These are phyloP conservation scores for Caenorhabditis inopinata DNA, from an alignment of 1,140 invertebrate genomes.

Conservation along the genomic window DNA sequence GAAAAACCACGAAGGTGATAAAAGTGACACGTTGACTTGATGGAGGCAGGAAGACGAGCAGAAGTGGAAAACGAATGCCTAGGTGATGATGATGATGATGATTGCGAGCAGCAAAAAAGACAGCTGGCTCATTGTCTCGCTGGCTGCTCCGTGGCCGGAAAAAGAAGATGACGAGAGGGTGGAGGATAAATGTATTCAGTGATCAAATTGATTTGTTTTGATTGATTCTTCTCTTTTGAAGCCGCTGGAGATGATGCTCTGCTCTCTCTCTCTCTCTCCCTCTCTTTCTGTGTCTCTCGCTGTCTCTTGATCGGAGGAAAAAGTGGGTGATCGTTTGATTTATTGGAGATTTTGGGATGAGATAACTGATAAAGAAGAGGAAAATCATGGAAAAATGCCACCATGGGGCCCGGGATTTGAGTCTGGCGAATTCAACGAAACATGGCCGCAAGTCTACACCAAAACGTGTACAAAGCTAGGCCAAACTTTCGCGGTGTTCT, in stretches of 20 bases:
- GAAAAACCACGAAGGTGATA: slow-evolving; percentile 31
- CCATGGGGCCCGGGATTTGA: too few species aligned
- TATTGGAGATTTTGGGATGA: slow-evolving; percentile 5
- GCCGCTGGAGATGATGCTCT: not conserved
- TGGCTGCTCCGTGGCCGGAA: not conserved
- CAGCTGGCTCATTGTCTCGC: not conserved
- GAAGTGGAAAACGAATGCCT: not conserved
- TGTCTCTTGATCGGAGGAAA: not conserved
- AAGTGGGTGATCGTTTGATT: slow-evolving; percentile 8
- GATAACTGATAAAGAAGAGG: not conserved
- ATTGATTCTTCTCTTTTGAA: not conserved
- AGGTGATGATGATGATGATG: slow-evolving; percentile 31
- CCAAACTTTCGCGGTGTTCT: too few species aligned
- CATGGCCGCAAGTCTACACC: too few species aligned
- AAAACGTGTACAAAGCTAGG: too few species aligned
- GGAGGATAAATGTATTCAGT: not conserved
- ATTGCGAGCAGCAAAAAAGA: slow-evolving; percentile 8
- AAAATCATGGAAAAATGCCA: not conserved
- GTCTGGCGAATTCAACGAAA: too few species aligned
- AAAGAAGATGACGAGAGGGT: not conserved
- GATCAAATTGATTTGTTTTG: slow-evolving; percentile 26
- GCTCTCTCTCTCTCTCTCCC: not conserved
- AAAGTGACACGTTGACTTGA: slow-evolving; percentile 28
- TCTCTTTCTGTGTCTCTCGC: not conserved
- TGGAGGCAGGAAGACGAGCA: not conserved